Percentiles rank a stretch among this genome's conserved stretches.
Conservation (phyloP, 1,140 invertebrate genomes). For the Drosophila melanogaster region DNA sequence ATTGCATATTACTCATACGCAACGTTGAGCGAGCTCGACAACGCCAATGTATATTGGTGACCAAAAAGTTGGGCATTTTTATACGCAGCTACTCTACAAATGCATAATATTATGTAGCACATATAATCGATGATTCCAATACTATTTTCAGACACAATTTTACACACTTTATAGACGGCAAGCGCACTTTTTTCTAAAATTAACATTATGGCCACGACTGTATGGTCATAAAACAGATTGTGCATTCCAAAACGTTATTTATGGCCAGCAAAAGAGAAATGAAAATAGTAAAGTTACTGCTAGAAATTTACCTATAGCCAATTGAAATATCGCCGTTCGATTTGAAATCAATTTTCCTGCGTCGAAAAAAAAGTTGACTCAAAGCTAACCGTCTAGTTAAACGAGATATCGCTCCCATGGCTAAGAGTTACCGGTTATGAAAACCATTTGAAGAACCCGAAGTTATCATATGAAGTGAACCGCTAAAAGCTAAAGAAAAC, state of each 20-base stretch:
- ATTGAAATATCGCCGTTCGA: conserved; percentile 10
- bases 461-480: not conserved
- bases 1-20: conserved; percentile 64
- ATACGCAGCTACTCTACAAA: not conserved
- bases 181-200: conserved; percentile 2
- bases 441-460: conserved; percentile 11
- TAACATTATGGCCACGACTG: conserved; percentile 1
- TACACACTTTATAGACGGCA: not conserved
- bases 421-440: conserved; percentile 12
- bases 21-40: conserved; percentile 21
- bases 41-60: not conserved
- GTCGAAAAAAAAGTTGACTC: conserved; percentile 16
- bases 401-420: conserved; percentile 32
- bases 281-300: not conserved
- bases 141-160: not conserved
- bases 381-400: conserved; percentile 23
- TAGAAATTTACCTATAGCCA: not conserved
- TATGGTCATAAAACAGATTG: not conserved
- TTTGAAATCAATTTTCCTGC: not conserved
- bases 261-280: not conserved
- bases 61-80: conserved; percentile 2
- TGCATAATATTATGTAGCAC: not conserved
- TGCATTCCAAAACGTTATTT: conserved; percentile 15
- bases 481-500: not conserved
- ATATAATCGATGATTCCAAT: not conserved